These are phyloP conservation scores for Bungarus multicinctus DNA, from an alignment of 2,113 vertebrate species.

Conservation along the genomic window DNA sequence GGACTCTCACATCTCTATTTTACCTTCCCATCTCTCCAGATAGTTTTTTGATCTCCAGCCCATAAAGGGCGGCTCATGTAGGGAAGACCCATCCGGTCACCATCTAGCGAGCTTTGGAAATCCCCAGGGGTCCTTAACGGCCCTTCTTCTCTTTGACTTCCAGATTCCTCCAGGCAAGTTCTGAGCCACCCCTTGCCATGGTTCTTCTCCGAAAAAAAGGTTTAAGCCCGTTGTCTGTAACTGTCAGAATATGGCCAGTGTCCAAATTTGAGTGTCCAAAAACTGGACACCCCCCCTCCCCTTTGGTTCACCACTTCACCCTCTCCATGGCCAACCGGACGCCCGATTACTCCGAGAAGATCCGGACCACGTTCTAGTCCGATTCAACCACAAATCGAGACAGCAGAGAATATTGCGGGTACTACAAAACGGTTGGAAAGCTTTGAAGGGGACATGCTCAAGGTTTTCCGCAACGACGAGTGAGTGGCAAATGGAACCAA, in stretches of 20 bases:
- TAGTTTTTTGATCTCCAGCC: too few species aligned
- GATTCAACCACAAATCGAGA: slow-evolving; percentile 94
- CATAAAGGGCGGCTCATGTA: too few species aligned
- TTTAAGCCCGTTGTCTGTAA: too few species aligned
- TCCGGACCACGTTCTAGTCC: slow-evolving; percentile 91
- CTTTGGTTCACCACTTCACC: background rate
- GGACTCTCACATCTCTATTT: too few species aligned
- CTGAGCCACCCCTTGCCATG: slow-evolving; percentile 92
- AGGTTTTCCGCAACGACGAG: slow-evolving; percentile 97
- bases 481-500: slow-evolving; percentile 56
- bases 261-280: fast-evolving
- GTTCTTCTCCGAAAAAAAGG: slow-evolving; percentile 95
- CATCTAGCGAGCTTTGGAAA: background rate
- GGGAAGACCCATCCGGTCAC: background rate
- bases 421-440: slow-evolving; percentile 96
- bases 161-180: slow-evolving; percentile 88
- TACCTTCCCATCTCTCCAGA: background rate
- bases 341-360: slow-evolving; percentile 97
- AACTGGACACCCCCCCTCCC: background rate
- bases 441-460: slow-evolving; percentile 98
- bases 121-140: background rate
- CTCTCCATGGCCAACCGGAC: slow-evolving; percentile 67
- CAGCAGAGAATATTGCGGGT: slow-evolving; percentile 95
- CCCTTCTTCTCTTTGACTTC: background rate
- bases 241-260: too few species aligned